These are phyloP conservation scores for Hydroisotoma schaefferi DNA, from an alignment of 2,888 invertebrate species.

Conservation along the genomic window DNA sequence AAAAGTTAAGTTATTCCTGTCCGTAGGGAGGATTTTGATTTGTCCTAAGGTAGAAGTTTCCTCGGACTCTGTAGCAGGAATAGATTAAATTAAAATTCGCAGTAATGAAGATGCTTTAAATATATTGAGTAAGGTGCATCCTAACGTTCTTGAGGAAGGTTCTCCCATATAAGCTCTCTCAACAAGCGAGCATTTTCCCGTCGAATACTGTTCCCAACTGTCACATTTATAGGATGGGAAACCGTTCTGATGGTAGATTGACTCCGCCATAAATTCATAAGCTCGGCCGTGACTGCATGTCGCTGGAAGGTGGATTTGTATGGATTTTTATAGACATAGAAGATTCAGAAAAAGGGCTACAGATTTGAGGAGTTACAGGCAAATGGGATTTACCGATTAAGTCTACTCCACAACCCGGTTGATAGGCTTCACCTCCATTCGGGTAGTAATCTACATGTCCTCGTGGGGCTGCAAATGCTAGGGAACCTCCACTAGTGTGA, in stretches of 20 bases:
- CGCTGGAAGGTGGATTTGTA: slow-evolving; percentile 17
- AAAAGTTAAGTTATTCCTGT: slow-evolving; percentile 5
- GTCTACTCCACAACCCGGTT: slow-evolving; percentile 43
- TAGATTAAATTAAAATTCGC: neutral
- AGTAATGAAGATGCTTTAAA: neutral
- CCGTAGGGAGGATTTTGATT: slow-evolving; percentile 6
- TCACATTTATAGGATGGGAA: slow-evolving; percentile 39
- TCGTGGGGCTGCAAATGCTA: slow-evolving; percentile 61
- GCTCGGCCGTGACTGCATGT: slow-evolving; percentile 42
- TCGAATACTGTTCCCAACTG: slow-evolving; percentile 31
- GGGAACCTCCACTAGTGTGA: slow-evolving; percentile 56
- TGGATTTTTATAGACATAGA: neutral
- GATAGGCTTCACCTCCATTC: slow-evolving; percentile 32
- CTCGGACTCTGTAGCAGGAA: neutral
- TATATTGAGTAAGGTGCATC: neutral
- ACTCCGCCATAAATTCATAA: slow-evolving; percentile 35
- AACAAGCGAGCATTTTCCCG: slow-evolving; percentile 18
- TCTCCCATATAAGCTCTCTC: slow-evolving; percentile 6
- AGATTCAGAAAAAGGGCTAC: too few species aligned
- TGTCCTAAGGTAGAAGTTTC: slow-evolving; percentile 5
- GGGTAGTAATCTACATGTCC: slow-evolving; percentile 24
- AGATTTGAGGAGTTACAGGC: neutral
- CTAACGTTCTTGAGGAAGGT: neutral
- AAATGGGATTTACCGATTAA: slow-evolving; percentile 13
- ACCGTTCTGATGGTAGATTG: slow-evolving; percentile 18